Evolutionary conservation across 2,113 vertebrate genomes (phyloP).

Genomic region (Phoxinus phoxinus): DNA sequence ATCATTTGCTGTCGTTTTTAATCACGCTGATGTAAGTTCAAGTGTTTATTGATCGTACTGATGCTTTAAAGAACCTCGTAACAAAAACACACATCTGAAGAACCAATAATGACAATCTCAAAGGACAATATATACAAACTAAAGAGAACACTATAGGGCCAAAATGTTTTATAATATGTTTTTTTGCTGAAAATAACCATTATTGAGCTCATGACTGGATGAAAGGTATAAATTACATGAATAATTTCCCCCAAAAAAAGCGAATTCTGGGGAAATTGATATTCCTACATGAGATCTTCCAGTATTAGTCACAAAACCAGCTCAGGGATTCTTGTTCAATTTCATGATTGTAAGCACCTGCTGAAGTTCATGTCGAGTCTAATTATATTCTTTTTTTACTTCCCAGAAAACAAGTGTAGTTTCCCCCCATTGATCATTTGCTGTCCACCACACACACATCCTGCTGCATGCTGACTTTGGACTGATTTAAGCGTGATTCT

Average conservation of each 20-base stretch:
- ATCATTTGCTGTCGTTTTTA: too few relatives aligned
- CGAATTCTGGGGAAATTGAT: neutral
- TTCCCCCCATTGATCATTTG: neutral
- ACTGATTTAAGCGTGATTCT: neutral
- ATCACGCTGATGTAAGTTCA: too few relatives aligned
- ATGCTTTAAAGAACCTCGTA: neutral
- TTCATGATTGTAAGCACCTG: conserved; percentile 8
- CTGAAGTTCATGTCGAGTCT: neutral
- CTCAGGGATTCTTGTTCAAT: neutral
- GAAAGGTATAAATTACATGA: neutral
- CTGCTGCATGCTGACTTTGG: neutral
- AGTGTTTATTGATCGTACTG: too few relatives aligned
- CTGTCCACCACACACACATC: neutral
- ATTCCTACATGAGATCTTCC: neutral
- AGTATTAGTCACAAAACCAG: neutral
- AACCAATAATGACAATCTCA: neutral
- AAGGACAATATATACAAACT: neutral
- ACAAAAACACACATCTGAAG: neutral
- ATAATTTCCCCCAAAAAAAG: neutral
- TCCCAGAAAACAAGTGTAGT: neutral
- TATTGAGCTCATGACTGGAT: neutral
- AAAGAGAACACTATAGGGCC: neutral
- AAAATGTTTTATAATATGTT: neutral
- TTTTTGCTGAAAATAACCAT: neutral
- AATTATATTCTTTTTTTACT: neutral